Evolutionary conservation across 1,140 invertebrate genomes (phyloP), one percentile per base, ranked within the genome.

Genomic region (Pectinophora gossypiella): DNA sequence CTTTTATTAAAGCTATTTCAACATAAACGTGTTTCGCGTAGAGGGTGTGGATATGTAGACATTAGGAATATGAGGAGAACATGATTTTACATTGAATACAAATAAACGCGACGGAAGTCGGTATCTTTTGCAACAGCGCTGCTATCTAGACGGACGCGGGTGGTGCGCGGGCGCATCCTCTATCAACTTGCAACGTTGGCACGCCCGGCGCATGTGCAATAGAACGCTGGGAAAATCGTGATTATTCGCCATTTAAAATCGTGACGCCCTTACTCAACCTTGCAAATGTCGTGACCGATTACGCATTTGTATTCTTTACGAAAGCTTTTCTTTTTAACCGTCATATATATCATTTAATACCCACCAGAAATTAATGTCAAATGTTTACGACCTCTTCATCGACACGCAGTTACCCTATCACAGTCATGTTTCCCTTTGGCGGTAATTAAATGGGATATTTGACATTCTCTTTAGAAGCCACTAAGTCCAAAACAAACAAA

Each of bases 381-480:
- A 56, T 52, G 64, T 50, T 73, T 70, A 68, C 46, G 55, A 47
- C 54, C 23, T 50, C 19, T 51, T 67, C 57, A 56, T 51, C 60
- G 42, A 35, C 71, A 65, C 48, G 45, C 59, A 61, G 69, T 68
- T 66, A 62, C 51, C 63, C 64, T 64, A 72, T 72, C 69, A 59
- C 73, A 66, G 54, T 65, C 63, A 38, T 61, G 64, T 68, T 70
- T 64, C 51, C 63, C 46, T 12, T 67, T 69, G 71, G 61, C 66
- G 32, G 46, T 57, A 58, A 66, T 77, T 62, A 71, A 75, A 64
- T 61, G 54, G 59, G 59, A 67, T 56, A 56, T 63, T 70, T 68
- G 63, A 76, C 63, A 72, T 61, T 40, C 36, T 40, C 65, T 59
- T 64, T 68, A 71, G 68, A 61, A 50, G 49, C 54, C 44, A 62